These are phyloP conservation scores for Drosophila imparisetae DNA, from an alignment of 2,888 invertebrate species.

Conservation along the genomic window DNA sequence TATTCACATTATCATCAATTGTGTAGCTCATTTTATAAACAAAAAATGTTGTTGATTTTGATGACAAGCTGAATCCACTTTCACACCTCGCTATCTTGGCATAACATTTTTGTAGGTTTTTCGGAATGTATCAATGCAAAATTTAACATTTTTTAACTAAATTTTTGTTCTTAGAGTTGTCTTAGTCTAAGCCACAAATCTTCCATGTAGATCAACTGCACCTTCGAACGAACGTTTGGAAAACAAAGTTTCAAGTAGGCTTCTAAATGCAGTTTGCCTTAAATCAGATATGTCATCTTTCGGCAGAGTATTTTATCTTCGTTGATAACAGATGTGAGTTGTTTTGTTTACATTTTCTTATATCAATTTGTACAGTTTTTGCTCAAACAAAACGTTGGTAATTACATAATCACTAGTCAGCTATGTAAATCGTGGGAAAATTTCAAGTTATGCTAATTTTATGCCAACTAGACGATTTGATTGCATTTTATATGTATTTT, in stretches of 20 bases:
- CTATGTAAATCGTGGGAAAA: slow-evolving; percentile 66
- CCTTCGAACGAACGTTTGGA: neutral
- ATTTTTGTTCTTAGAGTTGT: neutral
- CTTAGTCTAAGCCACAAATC: neutral
- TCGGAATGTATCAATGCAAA: neutral
- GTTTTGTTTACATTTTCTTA: slow-evolving; percentile 40
- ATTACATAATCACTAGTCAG: slow-evolving; percentile 23
- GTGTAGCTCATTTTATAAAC: neutral
- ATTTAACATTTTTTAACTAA: neutral
- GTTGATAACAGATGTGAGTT: neutral
- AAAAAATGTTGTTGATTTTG: neutral
- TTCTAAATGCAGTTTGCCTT: neutral
- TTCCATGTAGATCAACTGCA: neutral
- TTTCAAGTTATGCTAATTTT: slow-evolving; percentile 65
- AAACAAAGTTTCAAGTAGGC: neutral
- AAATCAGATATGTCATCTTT: neutral
- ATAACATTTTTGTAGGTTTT: neutral
- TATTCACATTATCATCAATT: neutral
- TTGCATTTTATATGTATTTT: slow-evolving; percentile 21
- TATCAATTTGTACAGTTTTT: slow-evolving; percentile 24
- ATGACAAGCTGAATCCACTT: neutral
- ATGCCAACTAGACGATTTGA: slow-evolving; percentile 51
- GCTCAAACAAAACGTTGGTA: slow-evolving; percentile 27
- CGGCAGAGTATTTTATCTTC: slow-evolving; percentile 13
- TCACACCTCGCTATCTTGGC: neutral